Evolutionary conservation across 2,888 invertebrate genomes (phyloP), one percentile per base, ranked within the genome.

Genomic region (Drosophila peninsularis): DNA sequence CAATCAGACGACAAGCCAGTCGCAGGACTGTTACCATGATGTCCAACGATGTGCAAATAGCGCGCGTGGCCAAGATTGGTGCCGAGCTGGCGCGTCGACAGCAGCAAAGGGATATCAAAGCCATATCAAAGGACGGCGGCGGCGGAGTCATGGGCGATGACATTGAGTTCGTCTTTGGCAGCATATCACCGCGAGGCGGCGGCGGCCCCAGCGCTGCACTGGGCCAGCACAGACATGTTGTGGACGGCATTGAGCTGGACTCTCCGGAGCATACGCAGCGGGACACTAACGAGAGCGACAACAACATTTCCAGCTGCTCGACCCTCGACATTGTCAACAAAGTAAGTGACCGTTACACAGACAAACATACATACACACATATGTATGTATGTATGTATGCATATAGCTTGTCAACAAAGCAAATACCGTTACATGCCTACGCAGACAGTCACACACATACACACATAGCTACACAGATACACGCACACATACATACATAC

Each of bases 301-400:
- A 92, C 73, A 92, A 92, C 68, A 92, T 92, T 32, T 92, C 92
- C 80, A 92, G 92, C 69, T 92, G 92, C 74, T 92, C 92, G 45
- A 92, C 92, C 32, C 71, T 92, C 74, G 92, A 92, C 69, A 92
- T 92, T 75, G 91, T 91, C 78, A 91, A 92, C 77, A 92, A 92
- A 90, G 92, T 92, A 78, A 89, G 90, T 82, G 41, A 57, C 44
- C 41, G 14, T 39, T 62, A 30, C 42, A 6, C 41, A 42, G 13
- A 14, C 21, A 14, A 3, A 10, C 30, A 30, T 0, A 30, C 13
- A 37, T 21, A 30, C 13, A 37, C 21, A 61, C n/a, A 27, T 3
- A 49, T 2, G 9, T 19, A 44, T 17, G 37, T 10, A 1, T 27
- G 27, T 27, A 27, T 27, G 7, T 0, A 24, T 24, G 24, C 5